A percentile compares a stretch with the other conserved stretches of the same genome.
phyloP scores from a whole-genome alignment of 2,797 vertebrate species.

The Octomys mimax region DNA sequence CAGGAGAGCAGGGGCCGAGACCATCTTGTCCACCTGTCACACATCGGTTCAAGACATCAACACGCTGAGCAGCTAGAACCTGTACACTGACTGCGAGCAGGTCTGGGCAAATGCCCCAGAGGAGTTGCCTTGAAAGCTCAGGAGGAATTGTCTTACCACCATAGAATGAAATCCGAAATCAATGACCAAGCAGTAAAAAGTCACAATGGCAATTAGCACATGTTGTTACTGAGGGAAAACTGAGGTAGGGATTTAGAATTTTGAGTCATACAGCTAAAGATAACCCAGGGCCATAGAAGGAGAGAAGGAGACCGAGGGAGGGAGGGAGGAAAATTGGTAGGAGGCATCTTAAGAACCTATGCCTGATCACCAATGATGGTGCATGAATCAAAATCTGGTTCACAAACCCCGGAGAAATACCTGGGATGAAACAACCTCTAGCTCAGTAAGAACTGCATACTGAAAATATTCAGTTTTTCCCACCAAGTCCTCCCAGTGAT shows the following conservation, averaged over 20 bases:
- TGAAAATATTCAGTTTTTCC: not conserved
- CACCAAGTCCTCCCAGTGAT: not conserved
- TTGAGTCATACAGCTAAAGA: not conserved
- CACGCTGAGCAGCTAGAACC: not conserved
- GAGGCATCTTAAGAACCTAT: not conserved
- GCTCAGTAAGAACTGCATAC: not conserved
- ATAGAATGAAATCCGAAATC: not conserved
- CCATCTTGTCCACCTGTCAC: constrained; percentile 86
- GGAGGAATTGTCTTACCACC: not conserved
- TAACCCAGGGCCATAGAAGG: not conserved
- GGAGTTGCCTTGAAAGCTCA: not conserved
- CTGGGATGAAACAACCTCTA: not conserved
- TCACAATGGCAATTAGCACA: not conserved
- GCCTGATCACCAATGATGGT: not conserved
- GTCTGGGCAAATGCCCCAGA: constrained; percentile 14
- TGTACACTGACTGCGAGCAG: not conserved
- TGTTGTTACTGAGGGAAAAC: not conserved
- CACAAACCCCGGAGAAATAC: not conserved
- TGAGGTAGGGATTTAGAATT: not conserved
- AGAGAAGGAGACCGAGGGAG: too few species aligned
- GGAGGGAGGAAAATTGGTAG: too few species aligned
- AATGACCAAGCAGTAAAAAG: constrained; percentile 32
- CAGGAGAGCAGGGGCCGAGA: constrained; percentile 84
- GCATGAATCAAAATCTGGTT: not conserved
- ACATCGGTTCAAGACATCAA: constrained; percentile 44